A percentile compares a stretch with the other conserved stretches of the same genome.
Conservation (phyloP, 2,888 invertebrate genomes). For the Nineta flava region DNA sequence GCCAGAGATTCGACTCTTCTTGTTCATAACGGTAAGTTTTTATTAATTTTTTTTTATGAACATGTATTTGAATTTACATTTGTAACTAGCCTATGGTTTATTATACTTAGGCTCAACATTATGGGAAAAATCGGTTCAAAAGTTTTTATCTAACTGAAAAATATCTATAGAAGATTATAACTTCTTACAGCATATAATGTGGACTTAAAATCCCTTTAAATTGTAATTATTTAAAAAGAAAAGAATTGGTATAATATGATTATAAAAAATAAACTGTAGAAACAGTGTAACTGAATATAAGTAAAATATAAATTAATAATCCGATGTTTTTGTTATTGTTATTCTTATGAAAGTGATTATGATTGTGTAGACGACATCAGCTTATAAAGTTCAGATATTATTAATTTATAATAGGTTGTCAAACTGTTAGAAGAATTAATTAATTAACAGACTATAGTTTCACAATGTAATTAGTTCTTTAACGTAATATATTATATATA, state of each 20-base stretch:
- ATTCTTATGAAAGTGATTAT: not conserved
- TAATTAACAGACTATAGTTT: not conserved
- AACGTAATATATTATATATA: not conserved
- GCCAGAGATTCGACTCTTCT: constrained; percentile 68
- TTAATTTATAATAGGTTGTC: not conserved
- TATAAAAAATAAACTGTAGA: too few relatives aligned
- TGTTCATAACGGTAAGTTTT: constrained; percentile 62
- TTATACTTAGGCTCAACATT: too few relatives aligned
- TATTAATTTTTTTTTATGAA: not conserved
- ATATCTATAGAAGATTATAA: too few relatives aligned
- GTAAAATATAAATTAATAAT: not conserved
- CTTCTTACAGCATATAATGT: too few relatives aligned
- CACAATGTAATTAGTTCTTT: not conserved
- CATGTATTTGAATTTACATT: not conserved
- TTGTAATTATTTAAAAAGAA: too few relatives aligned
- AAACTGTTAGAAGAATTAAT: not conserved
- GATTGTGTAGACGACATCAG: not conserved
- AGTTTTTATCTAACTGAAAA: too few relatives aligned
- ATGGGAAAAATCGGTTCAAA: too few relatives aligned
- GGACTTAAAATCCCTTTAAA: too few relatives aligned
- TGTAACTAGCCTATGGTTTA: too few relatives aligned
- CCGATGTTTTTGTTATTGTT: too few relatives aligned
- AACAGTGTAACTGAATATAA: too few relatives aligned
- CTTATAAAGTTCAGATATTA: not conserved
- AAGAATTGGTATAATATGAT: too few relatives aligned